Evolutionary conservation across 2,888 invertebrate species (phyloP).

Genomic region (Sphaerophoria rueppellii): DNA sequence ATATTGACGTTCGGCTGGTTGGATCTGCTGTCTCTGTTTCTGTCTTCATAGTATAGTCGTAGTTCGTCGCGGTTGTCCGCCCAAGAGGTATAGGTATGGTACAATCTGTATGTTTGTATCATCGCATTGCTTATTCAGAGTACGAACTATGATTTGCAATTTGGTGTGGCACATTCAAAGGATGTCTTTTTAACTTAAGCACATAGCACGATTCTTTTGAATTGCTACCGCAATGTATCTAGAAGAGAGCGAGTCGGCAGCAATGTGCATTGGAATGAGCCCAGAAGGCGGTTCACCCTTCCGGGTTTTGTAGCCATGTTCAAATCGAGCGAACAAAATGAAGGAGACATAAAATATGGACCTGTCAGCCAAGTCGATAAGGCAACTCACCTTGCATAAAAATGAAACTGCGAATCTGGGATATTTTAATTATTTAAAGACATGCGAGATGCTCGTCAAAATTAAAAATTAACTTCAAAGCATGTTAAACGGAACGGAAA

Average conservation of each 20-base stretch:
- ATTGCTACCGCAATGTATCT: slow-evolving; percentile 56
- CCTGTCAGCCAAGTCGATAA: neutral
- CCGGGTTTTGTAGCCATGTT: slow-evolving; percentile 50
- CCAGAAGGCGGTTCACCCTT: slow-evolving; percentile 20
- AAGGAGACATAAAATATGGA: slow-evolving; percentile 49
- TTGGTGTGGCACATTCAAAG: slow-evolving; percentile 58
- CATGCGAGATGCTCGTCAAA: slow-evolving; percentile 7
- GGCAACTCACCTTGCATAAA: slow-evolving; percentile 24
- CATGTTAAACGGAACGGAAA: slow-evolving; percentile 9
- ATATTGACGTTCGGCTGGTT: slow-evolving; percentile 57
- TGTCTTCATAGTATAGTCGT: slow-evolving; percentile 7
- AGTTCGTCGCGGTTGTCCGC: no score
- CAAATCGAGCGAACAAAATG: slow-evolving; percentile 36
- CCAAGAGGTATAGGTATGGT: no score
- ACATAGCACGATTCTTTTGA: slow-evolving; percentile 69
- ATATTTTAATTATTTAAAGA: neutral
- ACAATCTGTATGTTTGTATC: slow-evolving; percentile 43
- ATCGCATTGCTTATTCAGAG: slow-evolving; percentile 63
- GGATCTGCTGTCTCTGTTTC: slow-evolving; percentile 1
- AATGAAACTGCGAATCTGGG: slow-evolving; percentile 43
- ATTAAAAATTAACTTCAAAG: slow-evolving; percentile 64
- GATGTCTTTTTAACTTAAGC: slow-evolving; percentile 64
- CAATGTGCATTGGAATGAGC: slow-evolving; percentile 16
- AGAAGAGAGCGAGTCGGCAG: neutral
- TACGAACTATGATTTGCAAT: slow-evolving; percentile 64